phyloP scores from a whole-genome alignment of 2,888 invertebrate genomes.

The Antitype chi region DNA sequence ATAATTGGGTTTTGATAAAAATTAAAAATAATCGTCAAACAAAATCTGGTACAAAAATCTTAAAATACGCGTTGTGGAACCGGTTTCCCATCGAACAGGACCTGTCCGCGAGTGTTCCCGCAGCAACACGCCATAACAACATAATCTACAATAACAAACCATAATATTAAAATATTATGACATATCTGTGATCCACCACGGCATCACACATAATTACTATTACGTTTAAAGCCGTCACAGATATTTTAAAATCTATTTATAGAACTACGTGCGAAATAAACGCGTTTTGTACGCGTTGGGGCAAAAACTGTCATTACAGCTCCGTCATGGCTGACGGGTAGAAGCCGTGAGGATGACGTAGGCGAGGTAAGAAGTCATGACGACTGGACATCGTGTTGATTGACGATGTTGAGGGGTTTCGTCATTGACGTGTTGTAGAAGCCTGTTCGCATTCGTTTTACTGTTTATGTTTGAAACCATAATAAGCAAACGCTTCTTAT shows the following conservation, averaged over 20 bases:
- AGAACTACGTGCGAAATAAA: slow-evolving; percentile 36
- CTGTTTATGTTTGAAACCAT: not conserved
- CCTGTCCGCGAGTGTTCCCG: not conserved
- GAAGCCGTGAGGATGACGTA: slow-evolving; percentile 18
- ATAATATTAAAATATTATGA: slow-evolving; percentile 20
- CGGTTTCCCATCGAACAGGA: slow-evolving; percentile 36
- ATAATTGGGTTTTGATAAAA: slow-evolving; percentile 19
- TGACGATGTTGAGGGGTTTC: not conserved
- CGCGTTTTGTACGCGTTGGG: slow-evolving; percentile 2
- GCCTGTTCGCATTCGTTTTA: not conserved
- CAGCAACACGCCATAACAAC: not conserved
- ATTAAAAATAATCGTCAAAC: slow-evolving; percentile 3
- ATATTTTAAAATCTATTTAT: slow-evolving; percentile 25
- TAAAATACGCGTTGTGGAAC: not conserved
- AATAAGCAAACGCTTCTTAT: not conserved
- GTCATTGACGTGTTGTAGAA: not conserved
- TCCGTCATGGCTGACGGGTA: slow-evolving; percentile 19
- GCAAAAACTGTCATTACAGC: slow-evolving; percentile 14
- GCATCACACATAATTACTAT: slow-evolving; percentile 14
- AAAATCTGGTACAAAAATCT: not conserved
- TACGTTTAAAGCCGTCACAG: slow-evolving; percentile 26
- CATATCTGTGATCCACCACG: slow-evolving; percentile 6
- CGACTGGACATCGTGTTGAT: not conserved
- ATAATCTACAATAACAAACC: slow-evolving; percentile 20
- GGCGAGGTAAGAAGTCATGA: not conserved